Evolutionary conservation across 2,888 invertebrate genomes (phyloP), one percentile per base, ranked within the genome.

Genomic region (Scaptomyza reducta): DNA sequence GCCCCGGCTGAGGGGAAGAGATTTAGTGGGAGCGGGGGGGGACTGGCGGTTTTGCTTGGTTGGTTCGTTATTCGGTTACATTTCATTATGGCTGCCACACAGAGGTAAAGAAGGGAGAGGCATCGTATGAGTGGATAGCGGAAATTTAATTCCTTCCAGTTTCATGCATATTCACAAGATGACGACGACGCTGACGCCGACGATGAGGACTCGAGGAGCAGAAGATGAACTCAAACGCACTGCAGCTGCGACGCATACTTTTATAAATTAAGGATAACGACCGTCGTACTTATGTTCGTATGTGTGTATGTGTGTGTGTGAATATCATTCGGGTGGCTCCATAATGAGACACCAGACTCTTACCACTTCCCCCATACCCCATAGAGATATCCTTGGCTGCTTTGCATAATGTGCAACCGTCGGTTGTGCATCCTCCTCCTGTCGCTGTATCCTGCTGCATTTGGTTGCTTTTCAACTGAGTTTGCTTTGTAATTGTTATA

Each of bases 21-120:
- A 22, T 40, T 22, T 13, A n/a, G n/a, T 6, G 50, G 31, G 55
- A 27, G 14, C 14, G 42, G 33, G 40, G 29, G 29, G 38, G 3
- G 22, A 3, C 7, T 55, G 79, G 38, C 51, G 72, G 53, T 68
- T 69, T 63, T 67, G 77, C 69, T 86, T 85, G 87, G 80, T 89
- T 89, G 89, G 84, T 88, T 89, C 88, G 77, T 88, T 89, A 89
- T 89, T 84, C 80, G 89, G 88, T 88, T 88, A 88, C 84, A 84
- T 88, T 88, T 88, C 74, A 89, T 79, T 85, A 76, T 69, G 79
- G 57, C 41, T 50, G 56, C 41, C 31, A 22, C 31, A 22, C 66
- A 61, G 57, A 4, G 27, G 27, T 13, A 13, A 10, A 7, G 22
- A 6, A 0, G 18, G 18, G 16, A 40, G 44, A 27, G 40, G 3